Evolutionary conservation across 92 coral and sea anemone species (phyloP).

Genomic region (Hydrozoanthus gracilis): DNA sequence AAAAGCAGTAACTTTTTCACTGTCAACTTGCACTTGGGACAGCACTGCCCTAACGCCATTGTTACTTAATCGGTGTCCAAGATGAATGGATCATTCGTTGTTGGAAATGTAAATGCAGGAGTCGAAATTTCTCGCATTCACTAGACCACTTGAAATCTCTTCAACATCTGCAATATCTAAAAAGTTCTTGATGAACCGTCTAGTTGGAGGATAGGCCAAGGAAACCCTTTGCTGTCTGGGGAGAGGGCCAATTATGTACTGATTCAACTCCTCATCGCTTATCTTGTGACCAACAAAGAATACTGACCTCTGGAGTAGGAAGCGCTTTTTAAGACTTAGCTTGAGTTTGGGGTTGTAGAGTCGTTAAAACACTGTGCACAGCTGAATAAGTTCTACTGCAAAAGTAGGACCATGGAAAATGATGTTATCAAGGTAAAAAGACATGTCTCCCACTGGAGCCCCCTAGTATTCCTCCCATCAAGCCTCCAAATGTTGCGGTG

Average conservation of each 20-base stretch:
- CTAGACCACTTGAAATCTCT: slow-evolving; percentile 39
- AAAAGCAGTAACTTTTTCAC: slow-evolving; percentile 24
- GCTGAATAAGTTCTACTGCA: too few relatives aligned
- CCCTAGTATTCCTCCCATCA: slow-evolving; percentile 25
- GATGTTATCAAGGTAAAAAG: slow-evolving; percentile 51
- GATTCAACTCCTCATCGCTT: slow-evolving; percentile 34
- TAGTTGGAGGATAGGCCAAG: slow-evolving; percentile 24
- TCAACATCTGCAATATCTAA: slow-evolving; percentile 33
- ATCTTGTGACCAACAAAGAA: slow-evolving; percentile 49
- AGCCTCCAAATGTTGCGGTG: slow-evolving; percentile 21
- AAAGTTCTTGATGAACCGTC: neutral
- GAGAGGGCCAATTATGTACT: slow-evolving; percentile 39
- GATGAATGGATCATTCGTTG: slow-evolving; percentile 8
- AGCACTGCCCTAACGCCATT: slow-evolving; percentile 43
- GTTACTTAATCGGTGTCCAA: slow-evolving; percentile 56
- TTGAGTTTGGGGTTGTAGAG: slow-evolving; percentile 36
- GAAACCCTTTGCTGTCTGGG: slow-evolving; percentile 31
- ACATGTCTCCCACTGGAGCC: slow-evolving; percentile 29
- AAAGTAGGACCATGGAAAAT: too few relatives aligned
- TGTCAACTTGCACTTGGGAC: slow-evolving; percentile 13
- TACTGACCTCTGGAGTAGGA: slow-evolving; percentile 29
- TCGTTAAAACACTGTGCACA: slow-evolving; percentile 27
- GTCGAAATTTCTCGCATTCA: slow-evolving; percentile 40
- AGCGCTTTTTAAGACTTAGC: slow-evolving; percentile 46
- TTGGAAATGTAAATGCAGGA: slow-evolving; percentile 37